These are phyloP conservation scores for Drosophila paramelanica DNA, from an alignment of 2,888 invertebrate species.

Conservation along the genomic window DNA sequence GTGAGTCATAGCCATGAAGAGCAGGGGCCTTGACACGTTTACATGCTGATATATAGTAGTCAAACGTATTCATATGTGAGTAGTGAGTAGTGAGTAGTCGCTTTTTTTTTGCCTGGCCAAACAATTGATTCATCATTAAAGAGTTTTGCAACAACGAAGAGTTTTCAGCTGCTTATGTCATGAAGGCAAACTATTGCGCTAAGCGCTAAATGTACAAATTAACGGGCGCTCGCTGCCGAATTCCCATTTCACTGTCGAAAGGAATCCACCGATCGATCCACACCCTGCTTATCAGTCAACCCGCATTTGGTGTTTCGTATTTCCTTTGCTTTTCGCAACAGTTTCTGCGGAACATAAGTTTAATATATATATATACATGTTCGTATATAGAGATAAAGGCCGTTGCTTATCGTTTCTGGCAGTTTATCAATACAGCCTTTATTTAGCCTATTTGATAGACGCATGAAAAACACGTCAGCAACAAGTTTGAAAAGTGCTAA, in stretches of 20 bases:
- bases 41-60: neutral
- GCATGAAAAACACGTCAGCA: slow-evolving; percentile 64
- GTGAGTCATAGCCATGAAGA: slow-evolving; percentile 29
- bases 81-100: slow-evolving; percentile 2
- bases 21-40: slow-evolving; percentile 15
- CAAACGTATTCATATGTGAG: too few relatives aligned
- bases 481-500: slow-evolving; percentile 17
- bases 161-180: slow-evolving; percentile 63
- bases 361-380: neutral
- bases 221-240: slow-evolving; percentile 8
- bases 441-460: slow-evolving; percentile 63
- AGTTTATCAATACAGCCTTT: slow-evolving; percentile 70
- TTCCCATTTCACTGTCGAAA: slow-evolving; percentile 18
- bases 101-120: slow-evolving; percentile 23
- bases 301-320: slow-evolving; percentile 22
- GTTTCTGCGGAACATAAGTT: slow-evolving; percentile 42
- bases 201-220: slow-evolving; percentile 37
- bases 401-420: slow-evolving; percentile 61
- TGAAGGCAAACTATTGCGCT: slow-evolving; percentile 22
- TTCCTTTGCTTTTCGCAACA: slow-evolving; percentile 38
- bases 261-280: neutral
- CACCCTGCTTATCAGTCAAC: slow-evolving; percentile 41
- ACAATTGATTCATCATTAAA: slow-evolving; percentile 50
- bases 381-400: slow-evolving; percentile 6
- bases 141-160: slow-evolving; percentile 19